Evolutionary conservation across 2,888 invertebrate genomes (phyloP).

Genomic region (Cetonia aurata): DNA sequence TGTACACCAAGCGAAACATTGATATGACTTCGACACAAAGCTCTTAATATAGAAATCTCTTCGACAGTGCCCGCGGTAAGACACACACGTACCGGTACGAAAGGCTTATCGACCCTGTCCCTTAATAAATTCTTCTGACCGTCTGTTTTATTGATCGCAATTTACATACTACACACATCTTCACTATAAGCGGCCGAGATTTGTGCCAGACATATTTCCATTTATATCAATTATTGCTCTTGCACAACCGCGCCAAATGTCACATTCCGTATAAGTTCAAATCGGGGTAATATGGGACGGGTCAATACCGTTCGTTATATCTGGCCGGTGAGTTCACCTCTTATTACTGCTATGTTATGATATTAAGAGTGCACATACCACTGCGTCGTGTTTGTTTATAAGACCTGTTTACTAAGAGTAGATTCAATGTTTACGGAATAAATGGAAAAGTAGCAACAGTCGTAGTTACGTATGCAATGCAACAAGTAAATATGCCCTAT

Average conservation of each 20-base stretch:
- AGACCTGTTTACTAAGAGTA: no score
- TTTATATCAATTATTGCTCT: constrained; percentile 58
- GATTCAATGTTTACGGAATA: no score
- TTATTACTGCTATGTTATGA: no score
- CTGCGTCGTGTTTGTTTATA: no score
- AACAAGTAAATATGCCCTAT: no score
- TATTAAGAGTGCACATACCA: no score
- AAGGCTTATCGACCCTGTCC: constrained; percentile 52
- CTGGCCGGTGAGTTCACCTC: not conserved
- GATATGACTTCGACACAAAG: constrained; percentile 37
- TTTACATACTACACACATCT: constrained; percentile 64
- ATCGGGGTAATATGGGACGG: constrained; percentile 31
- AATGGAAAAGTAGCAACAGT: no score
- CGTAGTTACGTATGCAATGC: no score
- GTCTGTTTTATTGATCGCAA: constrained; percentile 60
- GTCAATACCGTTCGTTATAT: constrained; percentile 42
- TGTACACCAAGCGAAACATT: constrained; percentile 24
- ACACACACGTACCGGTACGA: constrained; percentile 11
- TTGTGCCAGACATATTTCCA: constrained; percentile 52
- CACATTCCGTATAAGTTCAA: constrained; percentile 48
- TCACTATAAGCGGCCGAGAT: constrained; percentile 60
- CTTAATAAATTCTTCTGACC: constrained; percentile 57
- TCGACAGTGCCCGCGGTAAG: constrained; percentile 37
- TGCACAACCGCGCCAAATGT: constrained; percentile 51
- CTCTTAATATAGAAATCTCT: constrained; percentile 58